phyloP scores from a whole-genome alignment of 1,140 invertebrate genomes.

The Acromyrmex echinatior region DNA sequence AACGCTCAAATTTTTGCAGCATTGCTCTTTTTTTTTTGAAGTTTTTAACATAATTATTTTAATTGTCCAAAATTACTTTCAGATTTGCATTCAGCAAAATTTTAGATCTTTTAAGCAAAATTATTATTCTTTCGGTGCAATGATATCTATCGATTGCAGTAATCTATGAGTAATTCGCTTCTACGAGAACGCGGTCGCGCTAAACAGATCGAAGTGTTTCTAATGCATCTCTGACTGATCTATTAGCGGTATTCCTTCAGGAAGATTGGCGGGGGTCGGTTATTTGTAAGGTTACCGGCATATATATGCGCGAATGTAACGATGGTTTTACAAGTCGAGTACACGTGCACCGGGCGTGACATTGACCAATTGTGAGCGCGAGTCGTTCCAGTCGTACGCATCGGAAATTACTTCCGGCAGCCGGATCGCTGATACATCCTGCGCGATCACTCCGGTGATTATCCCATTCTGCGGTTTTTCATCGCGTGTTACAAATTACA shows the following conservation, averaged over 20 bases:
- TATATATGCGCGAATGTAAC: constrained; percentile 14
- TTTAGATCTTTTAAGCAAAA: too few relatives aligned
- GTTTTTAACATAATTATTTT: too few relatives aligned
- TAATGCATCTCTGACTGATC: constrained; percentile 3
- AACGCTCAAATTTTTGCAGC: too few relatives aligned
- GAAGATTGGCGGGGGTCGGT: not conserved
- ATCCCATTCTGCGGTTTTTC: constrained; percentile 52
- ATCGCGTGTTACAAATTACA: constrained; percentile 36
- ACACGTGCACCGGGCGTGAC: constrained; percentile 77
- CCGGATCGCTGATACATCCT: constrained; percentile 72
- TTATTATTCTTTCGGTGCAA: too few relatives aligned
- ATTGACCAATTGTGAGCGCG: constrained; percentile 80
- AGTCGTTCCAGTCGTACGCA: constrained; percentile 70
- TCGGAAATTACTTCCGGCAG: constrained; percentile 79
- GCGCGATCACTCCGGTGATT: constrained; percentile 43
- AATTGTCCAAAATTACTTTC: too few relatives aligned
- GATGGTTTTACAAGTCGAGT: constrained; percentile 50
- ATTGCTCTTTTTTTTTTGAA: too few relatives aligned
- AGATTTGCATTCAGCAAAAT: too few relatives aligned
- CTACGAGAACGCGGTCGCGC: not conserved
- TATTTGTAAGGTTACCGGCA: constrained; percentile 68
- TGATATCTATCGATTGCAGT: not conserved
- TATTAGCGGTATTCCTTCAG: constrained; percentile 6
- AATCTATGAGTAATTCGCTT: not conserved
- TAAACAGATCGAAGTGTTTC: not conserved